These are phyloP conservation scores for Chelidonichthys spinosus DNA, from an alignment of 2,797 vertebrate species.

Conservation along the genomic window DNA sequence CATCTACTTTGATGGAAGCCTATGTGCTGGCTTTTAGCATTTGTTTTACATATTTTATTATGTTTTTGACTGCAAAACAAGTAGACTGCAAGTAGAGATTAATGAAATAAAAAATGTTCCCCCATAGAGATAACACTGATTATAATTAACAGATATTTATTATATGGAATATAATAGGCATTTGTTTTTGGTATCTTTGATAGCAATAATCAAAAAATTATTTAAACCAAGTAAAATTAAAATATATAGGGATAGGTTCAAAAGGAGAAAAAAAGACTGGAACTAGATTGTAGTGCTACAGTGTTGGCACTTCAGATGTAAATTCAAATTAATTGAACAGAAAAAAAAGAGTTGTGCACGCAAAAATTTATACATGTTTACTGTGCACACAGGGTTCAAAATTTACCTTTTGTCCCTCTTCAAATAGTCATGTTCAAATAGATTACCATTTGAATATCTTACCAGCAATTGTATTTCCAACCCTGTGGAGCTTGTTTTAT, in stretches of 20 bases:
- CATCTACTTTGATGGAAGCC: not conserved
- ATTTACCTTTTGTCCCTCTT: too few species aligned
- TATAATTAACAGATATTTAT: not conserved
- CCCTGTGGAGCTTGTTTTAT: not conserved
- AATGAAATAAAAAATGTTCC: not conserved
- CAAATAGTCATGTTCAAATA: too few species aligned
- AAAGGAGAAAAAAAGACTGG: not conserved
- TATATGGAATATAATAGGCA: not conserved
- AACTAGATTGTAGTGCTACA: not conserved
- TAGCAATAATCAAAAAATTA: not conserved
- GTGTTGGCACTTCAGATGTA: not conserved
- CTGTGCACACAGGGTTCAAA: too few species aligned
- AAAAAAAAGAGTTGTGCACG: not conserved
- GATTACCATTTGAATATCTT: too few species aligned
- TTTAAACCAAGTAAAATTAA: not conserved
- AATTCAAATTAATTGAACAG: not conserved
- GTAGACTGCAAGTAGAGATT: too few species aligned
- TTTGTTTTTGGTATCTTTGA: not conserved
- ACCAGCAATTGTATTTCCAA: too few species aligned
- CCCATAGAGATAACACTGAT: not conserved
- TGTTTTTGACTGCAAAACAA: not conserved
- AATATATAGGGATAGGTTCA: not conserved
- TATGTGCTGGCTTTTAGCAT: not conserved
- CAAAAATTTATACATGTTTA: too few species aligned
- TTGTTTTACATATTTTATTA: not conserved